Conservation (phyloP, 2,113 vertebrate species). For the Mystacornis crossleyi region DNA sequence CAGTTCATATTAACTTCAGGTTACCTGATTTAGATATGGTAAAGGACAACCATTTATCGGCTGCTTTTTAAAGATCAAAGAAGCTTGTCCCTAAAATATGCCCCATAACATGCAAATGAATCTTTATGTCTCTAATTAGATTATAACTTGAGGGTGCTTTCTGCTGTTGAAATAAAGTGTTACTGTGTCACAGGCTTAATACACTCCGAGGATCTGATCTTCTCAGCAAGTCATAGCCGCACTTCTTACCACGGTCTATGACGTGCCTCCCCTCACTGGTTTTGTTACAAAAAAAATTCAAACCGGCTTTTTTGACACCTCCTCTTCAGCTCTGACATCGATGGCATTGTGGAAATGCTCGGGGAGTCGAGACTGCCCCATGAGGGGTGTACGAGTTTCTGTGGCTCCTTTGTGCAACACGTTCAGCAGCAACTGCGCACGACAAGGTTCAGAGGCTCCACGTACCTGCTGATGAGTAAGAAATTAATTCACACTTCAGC, state of each 20-base stretch:
- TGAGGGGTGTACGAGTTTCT: not conserved
- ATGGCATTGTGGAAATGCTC: rapidly evolving
- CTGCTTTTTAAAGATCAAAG: slow-evolving; percentile 61
- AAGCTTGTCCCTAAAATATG: slow-evolving; percentile 24
- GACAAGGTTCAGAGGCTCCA: not conserved
- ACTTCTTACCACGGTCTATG: not conserved
- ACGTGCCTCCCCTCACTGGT: not conserved
- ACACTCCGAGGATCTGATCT: not conserved
- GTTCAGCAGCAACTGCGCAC: not conserved
- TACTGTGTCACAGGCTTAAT: not conserved
- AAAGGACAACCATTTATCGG: not conserved
- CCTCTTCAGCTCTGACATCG: not conserved
- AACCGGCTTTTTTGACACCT: not conserved
- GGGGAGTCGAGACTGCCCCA: not conserved
- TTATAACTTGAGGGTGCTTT: slow-evolving; percentile 34
- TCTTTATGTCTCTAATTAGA: slow-evolving; percentile 47
- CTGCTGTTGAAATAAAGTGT: slow-evolving; percentile 1
- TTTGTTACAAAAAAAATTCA: not conserved
- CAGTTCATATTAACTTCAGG: slow-evolving; percentile 15
- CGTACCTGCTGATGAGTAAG: not conserved
- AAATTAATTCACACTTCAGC: slow-evolving; percentile 19
- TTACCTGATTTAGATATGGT: slow-evolving; percentile 43
- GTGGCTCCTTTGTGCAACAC: not conserved
- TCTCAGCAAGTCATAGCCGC: not conserved
- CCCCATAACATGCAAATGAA: slow-evolving; percentile 31